phyloP scores from a whole-genome alignment of 2,797 vertebrate genomes.

The Cyprinodon diabolis region DNA sequence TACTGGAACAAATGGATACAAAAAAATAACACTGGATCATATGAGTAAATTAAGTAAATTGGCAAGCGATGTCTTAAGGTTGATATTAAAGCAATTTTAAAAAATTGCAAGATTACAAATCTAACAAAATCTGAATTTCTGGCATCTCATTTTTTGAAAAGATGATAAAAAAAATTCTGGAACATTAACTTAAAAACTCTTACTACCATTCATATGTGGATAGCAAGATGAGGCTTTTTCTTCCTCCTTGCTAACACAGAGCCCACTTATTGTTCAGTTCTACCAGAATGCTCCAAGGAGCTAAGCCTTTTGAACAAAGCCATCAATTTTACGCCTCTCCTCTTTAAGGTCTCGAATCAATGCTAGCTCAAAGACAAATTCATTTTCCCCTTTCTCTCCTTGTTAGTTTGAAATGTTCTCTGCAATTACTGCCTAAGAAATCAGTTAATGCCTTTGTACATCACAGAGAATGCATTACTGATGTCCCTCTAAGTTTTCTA shows the following conservation, averaged over 20 bases:
- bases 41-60: not conserved
- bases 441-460: constrained; percentile 52
- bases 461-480: constrained; percentile 54
- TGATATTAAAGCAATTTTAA: no score
- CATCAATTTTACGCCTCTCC: constrained; percentile 64
- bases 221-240: not conserved
- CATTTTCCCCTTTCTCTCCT: constrained; percentile 70
- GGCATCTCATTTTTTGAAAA: not conserved
- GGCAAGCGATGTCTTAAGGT: not conserved
- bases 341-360: constrained; percentile 72
- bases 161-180: not conserved
- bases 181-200: not conserved
- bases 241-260: not conserved
- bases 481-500: constrained; percentile 53
- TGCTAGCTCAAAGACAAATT: constrained; percentile 74
- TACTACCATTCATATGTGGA: not conserved
- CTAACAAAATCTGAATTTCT: no score
- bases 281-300: constrained; percentile 39
- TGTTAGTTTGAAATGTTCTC: constrained; percentile 68
- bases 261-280: constrained; percentile 41
- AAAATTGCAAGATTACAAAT: no score
- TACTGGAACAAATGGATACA: not conserved
- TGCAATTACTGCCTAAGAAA: constrained; percentile 63
- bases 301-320: constrained; percentile 61
- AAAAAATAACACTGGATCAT: no score